phyloP scores from a whole-genome alignment of 2,797 vertebrate genomes.

The Mormyrus proboscirostris region DNA sequence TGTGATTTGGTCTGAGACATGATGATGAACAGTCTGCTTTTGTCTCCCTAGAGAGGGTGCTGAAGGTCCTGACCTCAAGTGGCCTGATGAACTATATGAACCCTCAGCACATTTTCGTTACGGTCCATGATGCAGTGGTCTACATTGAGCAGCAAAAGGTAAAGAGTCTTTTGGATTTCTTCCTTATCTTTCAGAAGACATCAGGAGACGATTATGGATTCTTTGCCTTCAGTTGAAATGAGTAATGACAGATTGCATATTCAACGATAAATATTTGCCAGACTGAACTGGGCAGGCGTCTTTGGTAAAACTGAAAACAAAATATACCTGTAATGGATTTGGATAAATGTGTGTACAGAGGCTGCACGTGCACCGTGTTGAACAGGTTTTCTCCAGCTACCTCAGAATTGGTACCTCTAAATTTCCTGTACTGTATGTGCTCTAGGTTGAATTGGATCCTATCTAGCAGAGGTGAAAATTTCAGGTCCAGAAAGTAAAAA shows the following conservation, averaged over 20 bases:
- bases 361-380: neutral
- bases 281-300: neutral
- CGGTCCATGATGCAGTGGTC: constrained; percentile 77
- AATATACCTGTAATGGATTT: neutral
- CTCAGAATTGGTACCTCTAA: neutral
- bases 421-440: neutral
- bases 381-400: neutral
- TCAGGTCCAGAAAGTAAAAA: neutral
- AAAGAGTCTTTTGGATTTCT: constrained; percentile 9
- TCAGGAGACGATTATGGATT: neutral
- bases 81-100: constrained; percentile 76
- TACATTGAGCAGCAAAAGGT: constrained; percentile 73
- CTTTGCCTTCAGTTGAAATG: neutral
- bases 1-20: neutral
- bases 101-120: constrained; percentile 82
- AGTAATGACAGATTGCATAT: neutral
- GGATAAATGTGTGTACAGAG: neutral
- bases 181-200: no score
- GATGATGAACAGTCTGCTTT: neutral
- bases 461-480: neutral
- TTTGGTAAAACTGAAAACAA: neutral
- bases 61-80: constrained; percentile 74
- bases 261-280: neutral
- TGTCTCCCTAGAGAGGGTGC: constrained; percentile 61
- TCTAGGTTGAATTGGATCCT: neutral